These are phyloP conservation scores for Chiloscyllium plagiosum DNA, from an alignment of 2,113 vertebrate species.

Conservation along the genomic window DNA sequence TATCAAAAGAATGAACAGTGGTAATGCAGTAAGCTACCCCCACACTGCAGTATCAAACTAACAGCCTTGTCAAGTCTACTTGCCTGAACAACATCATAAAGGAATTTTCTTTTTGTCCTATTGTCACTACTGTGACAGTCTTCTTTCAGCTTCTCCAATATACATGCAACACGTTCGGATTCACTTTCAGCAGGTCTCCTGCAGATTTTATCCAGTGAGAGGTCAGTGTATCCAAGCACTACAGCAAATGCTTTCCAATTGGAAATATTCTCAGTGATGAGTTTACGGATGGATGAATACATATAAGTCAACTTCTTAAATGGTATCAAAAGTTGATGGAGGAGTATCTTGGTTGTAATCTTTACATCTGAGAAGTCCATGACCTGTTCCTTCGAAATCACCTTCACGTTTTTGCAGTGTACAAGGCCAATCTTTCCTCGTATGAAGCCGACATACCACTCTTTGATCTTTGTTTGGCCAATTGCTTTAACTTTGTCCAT, in stretches of 20 bases:
- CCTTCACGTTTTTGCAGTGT: constrained; percentile 85
- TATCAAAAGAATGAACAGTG: neutral
- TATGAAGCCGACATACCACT: constrained; percentile 87
- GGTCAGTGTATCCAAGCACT: constrained; percentile 70
- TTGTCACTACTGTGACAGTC: constrained; percentile 73
- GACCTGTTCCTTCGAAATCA: constrained; percentile 79
- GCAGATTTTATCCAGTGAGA: constrained; percentile 62
- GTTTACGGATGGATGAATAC: constrained; percentile 79
- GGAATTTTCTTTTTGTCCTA: constrained; percentile 72
- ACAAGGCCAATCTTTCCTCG: constrained; percentile 79
- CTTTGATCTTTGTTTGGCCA: constrained; percentile 85
- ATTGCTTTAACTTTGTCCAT: constrained; percentile 77
- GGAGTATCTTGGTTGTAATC: constrained; percentile 67
- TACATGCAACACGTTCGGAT: constrained; percentile 74
- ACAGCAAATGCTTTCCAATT: constrained; percentile 80
- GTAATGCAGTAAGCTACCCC: neutral
- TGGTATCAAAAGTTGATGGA: constrained; percentile 77
- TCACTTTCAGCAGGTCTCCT: constrained; percentile 62
- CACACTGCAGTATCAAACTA: no score
- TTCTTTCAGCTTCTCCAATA: constrained; percentile 88
- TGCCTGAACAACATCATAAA: constrained; percentile 83
- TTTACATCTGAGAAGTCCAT: constrained; percentile 65
- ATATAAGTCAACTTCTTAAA: constrained; percentile 92
- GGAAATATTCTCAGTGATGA: constrained; percentile 74
- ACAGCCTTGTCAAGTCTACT: constrained; percentile 49